Evolutionary conservation across 1,140 invertebrate genomes (phyloP).

Genomic region (Scaptomyza montana): DNA sequence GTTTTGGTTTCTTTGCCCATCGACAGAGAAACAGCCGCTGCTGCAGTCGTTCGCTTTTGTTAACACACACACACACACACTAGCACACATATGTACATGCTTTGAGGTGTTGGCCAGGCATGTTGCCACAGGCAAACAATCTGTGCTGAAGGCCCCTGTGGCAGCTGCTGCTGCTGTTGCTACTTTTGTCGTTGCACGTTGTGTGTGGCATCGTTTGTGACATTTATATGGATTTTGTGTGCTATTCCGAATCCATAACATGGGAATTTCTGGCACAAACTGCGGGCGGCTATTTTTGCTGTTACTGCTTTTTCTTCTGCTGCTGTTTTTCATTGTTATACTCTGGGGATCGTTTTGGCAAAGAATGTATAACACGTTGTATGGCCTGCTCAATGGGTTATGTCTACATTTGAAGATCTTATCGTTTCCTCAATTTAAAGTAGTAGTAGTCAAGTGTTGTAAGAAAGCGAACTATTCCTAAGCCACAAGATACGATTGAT

Average conservation of each 20-base stretch:
- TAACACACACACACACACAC: conserved; percentile 22
- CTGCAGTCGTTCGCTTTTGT: conserved; percentile 34
- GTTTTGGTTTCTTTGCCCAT: conserved; percentile 13
- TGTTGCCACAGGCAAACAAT: conserved; percentile 60
- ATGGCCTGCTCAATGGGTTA: conserved; percentile 23
- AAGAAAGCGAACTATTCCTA: no score
- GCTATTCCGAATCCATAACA: conserved; percentile 22
- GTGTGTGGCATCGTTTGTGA: conserved; percentile 41
- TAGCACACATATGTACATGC: no score
- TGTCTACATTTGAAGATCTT: conserved; percentile 9
- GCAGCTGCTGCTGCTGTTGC: conserved; percentile 26
- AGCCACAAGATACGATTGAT: no score
- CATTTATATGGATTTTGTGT: conserved; percentile 51
- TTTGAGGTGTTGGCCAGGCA: conserved; percentile 53
- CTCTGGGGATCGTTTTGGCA: conserved; percentile 1
- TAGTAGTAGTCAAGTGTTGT: neutral
- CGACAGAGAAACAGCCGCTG: conserved; percentile 21
- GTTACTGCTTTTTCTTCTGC: neutral
- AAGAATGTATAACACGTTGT: neutral
- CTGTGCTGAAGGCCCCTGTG: conserved; percentile 47
- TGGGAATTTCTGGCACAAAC: conserved; percentile 40
- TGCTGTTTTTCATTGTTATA: conserved; percentile 27
- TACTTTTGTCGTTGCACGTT: conserved; percentile 1
- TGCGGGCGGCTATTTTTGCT: conserved; percentile 28
- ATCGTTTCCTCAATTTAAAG: neutral